Evolutionary conservation across 1,140 invertebrate genomes (phyloP).

Genomic region (Drosophila virilis): DNA sequence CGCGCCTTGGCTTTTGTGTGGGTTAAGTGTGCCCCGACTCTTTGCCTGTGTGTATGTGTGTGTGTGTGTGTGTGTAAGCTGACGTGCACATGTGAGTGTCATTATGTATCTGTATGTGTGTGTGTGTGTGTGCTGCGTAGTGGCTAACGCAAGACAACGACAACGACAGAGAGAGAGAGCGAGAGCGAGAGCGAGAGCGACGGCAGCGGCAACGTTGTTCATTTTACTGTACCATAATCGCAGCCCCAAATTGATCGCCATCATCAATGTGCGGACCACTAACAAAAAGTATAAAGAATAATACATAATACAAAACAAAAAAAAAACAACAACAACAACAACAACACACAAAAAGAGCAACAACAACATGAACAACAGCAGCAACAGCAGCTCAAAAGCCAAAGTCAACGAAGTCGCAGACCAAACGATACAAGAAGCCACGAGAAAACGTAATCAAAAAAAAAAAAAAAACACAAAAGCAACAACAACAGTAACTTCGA

Average conservation of each 20-base stretch:
- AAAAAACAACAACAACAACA: conserved; percentile 63
- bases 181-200: conserved; percentile 8
- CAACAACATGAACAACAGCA: conserved; percentile 60
- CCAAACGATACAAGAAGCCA: conserved; percentile 56
- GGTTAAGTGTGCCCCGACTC: conserved; percentile 58
- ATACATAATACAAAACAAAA: conserved; percentile 54
- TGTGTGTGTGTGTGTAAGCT: conserved; percentile 44
- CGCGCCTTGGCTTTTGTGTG: conserved; percentile 45
- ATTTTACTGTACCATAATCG: conserved; percentile 82
- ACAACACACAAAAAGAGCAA: conserved; percentile 60
- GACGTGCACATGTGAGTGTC: conserved; percentile 43
- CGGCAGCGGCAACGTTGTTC: conserved; percentile 55
- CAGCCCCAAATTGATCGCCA: conserved; percentile 81
- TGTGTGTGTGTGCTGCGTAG: conserved; percentile 61
- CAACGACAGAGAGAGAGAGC: conserved; percentile 11
- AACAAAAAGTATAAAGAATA: conserved; percentile 61
- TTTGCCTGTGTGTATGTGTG: conserved; percentile 35
- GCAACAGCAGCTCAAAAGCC: conserved; percentile 34
- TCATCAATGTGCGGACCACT: conserved; percentile 63
- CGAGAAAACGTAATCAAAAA: conserved; percentile 79
- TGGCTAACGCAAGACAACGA: conserved; percentile 39
- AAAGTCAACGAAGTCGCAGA: conserved; percentile 50
- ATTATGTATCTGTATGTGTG: conserved; percentile 14
- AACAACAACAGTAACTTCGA: conserved; percentile 65
- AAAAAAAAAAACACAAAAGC: conserved; percentile 62